Percentiles rank a stretch among this genome's conserved stretches.
These are phyloP conservation scores for Meda fulgida DNA, from an alignment of 2,797 vertebrate species.

Conservation along the genomic window DNA sequence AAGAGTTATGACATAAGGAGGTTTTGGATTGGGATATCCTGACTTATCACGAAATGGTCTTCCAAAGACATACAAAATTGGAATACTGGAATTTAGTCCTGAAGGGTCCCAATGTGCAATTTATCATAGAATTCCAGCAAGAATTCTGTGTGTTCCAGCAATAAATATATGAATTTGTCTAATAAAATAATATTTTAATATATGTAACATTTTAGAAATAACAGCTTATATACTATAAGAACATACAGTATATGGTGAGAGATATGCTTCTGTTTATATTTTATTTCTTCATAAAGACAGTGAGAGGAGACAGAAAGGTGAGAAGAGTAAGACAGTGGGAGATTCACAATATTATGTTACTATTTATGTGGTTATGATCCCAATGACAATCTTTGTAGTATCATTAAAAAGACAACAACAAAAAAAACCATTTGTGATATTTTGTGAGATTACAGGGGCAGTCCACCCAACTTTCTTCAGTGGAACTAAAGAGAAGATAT, in stretches of 20 bases:
- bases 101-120: neutral
- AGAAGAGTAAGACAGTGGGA: no score
- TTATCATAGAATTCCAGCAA: neutral
- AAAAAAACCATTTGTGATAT: no score
- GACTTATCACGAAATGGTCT: neutral
- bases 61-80: neutral
- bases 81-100: neutral
- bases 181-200: neutral
- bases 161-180: neutral
- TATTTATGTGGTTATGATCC: no score
- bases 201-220: no score
- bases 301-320: no score
- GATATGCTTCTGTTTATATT: neutral
- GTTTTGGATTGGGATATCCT: neutral
- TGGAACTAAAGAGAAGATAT: no score
- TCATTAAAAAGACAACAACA: no score
- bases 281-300: neutral
- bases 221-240: neutral
- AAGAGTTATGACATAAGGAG: slow-evolving; percentile 11
- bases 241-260: neutral
- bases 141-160: no score
- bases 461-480: no score
- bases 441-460: no score
- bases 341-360: no score
- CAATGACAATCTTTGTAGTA: no score